Base-by-base conservation (phyloP, 2,797 vertebrate species). In the Lithobates sylvaticus region DNA sequence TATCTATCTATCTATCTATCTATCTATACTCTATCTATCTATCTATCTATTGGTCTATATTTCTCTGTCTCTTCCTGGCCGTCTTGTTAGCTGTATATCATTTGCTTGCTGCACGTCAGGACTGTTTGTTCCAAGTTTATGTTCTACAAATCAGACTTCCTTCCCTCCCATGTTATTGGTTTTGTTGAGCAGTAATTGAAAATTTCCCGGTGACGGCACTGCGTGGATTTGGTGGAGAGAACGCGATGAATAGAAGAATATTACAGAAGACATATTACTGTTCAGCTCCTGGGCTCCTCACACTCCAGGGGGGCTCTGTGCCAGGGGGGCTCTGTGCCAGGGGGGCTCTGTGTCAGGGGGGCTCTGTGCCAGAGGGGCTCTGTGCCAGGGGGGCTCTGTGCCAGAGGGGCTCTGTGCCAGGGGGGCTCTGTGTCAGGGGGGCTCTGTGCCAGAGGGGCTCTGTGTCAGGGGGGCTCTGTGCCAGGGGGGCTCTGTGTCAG, bases 141-240 rank as follows among this genome's bases (percentile, higher is more conserved):
- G 21, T 73, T 73, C 36, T 44, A 73, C 36, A 42, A 42, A 42
- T 73, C 21, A 42, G 16, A n/a, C n/a, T 73, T 73, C 58, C 9
- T 39, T 73, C 23, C 32, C 69, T 39, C 13, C 21, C 70, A 44
- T 44, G 36, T 73, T 73, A 73, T 73, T 73, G 70, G 70, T 73
- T 73, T 73, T 73, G 34, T 39, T 23, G 70, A 0, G 10, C 36
- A 39, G 70, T 73, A 73, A 73, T 73, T 73, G 70, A 73, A 73
- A 73, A n/a, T 42, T 73, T 73, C 36, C 39, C 39, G 12, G 70
- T 73, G 7, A 36, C 16, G 32, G 18, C 69, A 44, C 36, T n/a
- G 36, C 15, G 34, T 23, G 34, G 39, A 26, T 18, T 39, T 73
- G 36, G 3, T 21, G 39, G 10, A 1, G 39, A 47, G 42, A 23